Evolutionary conservation across 2,797 vertebrate species (phyloP).

Genomic region (Pipistrellus kuhlii): DNA sequence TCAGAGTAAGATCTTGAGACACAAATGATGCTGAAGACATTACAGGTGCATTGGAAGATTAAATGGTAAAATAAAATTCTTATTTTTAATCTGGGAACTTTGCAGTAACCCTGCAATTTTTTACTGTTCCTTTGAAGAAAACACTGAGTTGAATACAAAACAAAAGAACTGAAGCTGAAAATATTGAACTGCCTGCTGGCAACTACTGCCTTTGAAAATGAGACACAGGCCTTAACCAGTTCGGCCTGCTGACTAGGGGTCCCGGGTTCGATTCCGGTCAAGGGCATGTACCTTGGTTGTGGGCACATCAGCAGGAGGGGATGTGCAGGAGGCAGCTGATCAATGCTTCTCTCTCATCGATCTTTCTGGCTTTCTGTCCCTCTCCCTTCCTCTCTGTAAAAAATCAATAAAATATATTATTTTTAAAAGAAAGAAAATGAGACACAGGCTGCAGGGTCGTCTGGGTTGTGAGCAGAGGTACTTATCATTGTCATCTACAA

Average conservation of each 20-base stretch:
- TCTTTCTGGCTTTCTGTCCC: too few relatives aligned
- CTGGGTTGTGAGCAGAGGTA: neutral
- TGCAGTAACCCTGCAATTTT: neutral
- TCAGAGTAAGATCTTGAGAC: neutral
- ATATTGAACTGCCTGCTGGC: neutral
- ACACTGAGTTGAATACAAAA: slow-evolving; percentile 21
- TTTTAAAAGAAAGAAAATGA: neutral
- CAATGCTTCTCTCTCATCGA: too few relatives aligned
- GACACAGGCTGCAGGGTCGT: too few relatives aligned
- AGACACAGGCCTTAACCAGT: neutral
- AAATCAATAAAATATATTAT: too few relatives aligned
- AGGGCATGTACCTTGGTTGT: too few relatives aligned
- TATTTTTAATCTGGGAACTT: neutral
- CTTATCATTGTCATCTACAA: neutral
- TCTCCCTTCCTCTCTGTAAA: too few relatives aligned
- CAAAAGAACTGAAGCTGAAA: slow-evolving; percentile 27
- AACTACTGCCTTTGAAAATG: neutral
- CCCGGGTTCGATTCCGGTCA: too few relatives aligned
- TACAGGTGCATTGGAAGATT: neutral
- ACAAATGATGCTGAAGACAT: neutral
- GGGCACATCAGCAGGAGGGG: too few relatives aligned
- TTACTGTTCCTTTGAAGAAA: slow-evolving; percentile 30
- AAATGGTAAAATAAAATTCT: slow-evolving; percentile 19
- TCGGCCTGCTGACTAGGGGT: too few relatives aligned
- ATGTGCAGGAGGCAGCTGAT: too few relatives aligned